Conservation (phyloP, 2,113 vertebrate species). For the Hoplias malabaricus region DNA sequence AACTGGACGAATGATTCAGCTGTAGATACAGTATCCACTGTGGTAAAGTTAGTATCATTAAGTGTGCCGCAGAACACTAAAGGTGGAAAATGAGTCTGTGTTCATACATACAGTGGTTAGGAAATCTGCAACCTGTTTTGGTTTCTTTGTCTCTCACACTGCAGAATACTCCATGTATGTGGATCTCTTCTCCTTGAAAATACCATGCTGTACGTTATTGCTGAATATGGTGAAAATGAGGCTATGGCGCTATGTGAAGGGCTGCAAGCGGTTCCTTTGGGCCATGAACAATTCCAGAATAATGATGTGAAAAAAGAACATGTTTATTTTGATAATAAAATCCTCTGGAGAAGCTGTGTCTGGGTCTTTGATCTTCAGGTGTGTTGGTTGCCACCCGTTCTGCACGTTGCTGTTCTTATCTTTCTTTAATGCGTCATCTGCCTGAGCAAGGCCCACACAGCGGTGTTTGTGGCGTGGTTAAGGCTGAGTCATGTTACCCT, state of each 20-base stretch:
- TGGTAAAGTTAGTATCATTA: not conserved
- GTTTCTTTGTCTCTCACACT: not conserved
- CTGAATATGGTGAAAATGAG: constrained; percentile 25
- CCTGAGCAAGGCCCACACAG: not conserved
- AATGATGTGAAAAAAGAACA: constrained; percentile 32
- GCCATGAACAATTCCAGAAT: constrained; percentile 8
- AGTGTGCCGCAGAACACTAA: too few species aligned
- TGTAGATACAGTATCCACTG: not conserved
- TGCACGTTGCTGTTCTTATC: not conserved
- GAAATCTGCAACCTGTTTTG: not conserved
- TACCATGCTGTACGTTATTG: constrained; percentile 15
- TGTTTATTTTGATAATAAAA: constrained; percentile 49
- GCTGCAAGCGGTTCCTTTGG: constrained; percentile 43
- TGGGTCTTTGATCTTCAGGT: not conserved
- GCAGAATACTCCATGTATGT: not conserved
- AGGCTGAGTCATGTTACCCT: not conserved
- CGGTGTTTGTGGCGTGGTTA: not conserved
- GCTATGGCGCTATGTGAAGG: constrained; percentile 18
- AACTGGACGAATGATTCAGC: not conserved
- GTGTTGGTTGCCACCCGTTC: not conserved
- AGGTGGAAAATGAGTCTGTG: not conserved
- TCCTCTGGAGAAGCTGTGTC: not conserved
- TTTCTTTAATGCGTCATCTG: not conserved
- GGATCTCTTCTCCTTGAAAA: constrained; percentile 11
- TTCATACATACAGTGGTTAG: constrained; percentile 1